phyloP scores from a whole-genome alignment of 2,113 vertebrate genomes.

The Microtus richardsoni region DNA sequence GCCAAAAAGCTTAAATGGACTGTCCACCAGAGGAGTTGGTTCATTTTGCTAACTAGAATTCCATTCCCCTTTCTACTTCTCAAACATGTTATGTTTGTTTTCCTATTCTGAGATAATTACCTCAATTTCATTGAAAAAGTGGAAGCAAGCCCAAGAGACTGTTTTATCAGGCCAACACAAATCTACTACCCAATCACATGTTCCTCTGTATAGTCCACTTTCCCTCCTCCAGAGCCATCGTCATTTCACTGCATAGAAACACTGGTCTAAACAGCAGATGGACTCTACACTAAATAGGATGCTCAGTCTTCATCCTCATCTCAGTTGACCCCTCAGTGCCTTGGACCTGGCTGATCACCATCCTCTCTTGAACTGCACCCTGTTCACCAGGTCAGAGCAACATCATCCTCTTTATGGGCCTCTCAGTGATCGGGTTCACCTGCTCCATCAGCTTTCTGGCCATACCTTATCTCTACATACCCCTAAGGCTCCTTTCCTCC shows the following conservation, averaged over 20 bases:
- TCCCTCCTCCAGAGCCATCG: background rate
- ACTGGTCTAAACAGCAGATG: background rate
- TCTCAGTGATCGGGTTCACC: background rate
- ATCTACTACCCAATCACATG: background rate
- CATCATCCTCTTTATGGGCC: background rate
- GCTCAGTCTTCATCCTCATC: background rate
- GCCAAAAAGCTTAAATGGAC: background rate
- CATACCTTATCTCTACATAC: background rate
- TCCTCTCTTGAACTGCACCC: background rate
- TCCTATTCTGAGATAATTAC: background rate
- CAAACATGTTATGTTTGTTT: background rate
- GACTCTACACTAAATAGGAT: background rate
- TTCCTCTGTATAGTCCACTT: background rate
- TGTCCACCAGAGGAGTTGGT: background rate
- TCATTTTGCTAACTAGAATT: background rate
- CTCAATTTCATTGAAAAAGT: background rate
- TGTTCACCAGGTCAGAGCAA: background rate
- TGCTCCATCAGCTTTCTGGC: background rate
- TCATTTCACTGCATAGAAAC: background rate
- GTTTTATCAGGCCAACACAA: background rate
- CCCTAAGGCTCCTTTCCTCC: background rate
- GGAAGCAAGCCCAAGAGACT: background rate
- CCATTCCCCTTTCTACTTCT: background rate
- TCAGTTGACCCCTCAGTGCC: background rate
- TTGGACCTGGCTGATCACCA: background rate